Percentiles rank a stretch among this genome's conserved stretches.
Evolutionary conservation across 2,797 vertebrate genomes (phyloP).

Genomic region (Muraenolepis orangiensis): DNA sequence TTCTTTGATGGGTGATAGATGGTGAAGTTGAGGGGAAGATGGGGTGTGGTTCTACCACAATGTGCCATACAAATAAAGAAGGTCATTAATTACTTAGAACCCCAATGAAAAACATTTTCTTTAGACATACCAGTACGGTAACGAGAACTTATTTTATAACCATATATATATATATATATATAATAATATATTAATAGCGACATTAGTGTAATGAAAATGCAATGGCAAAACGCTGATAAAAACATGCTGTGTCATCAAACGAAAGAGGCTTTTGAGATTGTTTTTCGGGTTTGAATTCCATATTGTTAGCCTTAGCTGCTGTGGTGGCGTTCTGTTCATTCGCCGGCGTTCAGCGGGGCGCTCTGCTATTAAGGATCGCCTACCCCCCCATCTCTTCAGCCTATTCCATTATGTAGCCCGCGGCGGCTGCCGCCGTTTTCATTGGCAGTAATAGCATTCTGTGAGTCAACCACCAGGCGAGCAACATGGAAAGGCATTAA

Average conservation of each 20-base stretch:
- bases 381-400: constrained; percentile 42
- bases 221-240: too few species aligned
- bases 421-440: constrained; percentile 51
- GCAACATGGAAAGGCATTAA: constrained; percentile 26
- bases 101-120: too few species aligned
- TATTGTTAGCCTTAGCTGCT: constrained; percentile 24
- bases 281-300: not conserved
- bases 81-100: not conserved
- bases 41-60: constrained; percentile 1
- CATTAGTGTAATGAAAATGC: not conserved
- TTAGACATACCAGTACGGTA: not conserved
- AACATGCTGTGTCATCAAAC: too few species aligned
- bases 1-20: not conserved
- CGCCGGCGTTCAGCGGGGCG: constrained; percentile 21
- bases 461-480: constrained; percentile 41
- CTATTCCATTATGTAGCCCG: constrained; percentile 53
- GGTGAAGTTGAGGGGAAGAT: not conserved
- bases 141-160: not conserved
- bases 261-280: too few species aligned
- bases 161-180: too few species aligned
- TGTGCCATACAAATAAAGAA: not conserved
- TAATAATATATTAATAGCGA: too few species aligned
- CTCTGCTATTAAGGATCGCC: constrained; percentile 40
- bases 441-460: constrained; percentile 51
- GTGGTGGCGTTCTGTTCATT: not conserved